Base-by-base conservation (phyloP, 35 echinoderm and acorn worm species). In the Stichopus chloronotus region DNA sequence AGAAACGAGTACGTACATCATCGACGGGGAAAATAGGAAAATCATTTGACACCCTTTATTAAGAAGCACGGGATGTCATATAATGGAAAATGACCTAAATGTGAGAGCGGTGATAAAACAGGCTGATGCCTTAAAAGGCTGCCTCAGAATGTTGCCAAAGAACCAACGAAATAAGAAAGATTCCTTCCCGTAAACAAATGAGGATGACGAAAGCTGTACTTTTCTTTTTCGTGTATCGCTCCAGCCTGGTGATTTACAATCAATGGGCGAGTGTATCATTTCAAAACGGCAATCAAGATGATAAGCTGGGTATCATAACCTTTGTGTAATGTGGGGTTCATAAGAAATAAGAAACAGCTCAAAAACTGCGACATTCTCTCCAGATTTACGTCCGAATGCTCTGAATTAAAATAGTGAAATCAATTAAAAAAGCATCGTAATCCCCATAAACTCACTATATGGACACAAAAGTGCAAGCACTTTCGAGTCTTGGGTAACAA, bases 321-420 rank as follows among this genome's bases (percentile, higher is more conserved):
- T 72, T n/a, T 20, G 22, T 72, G 69, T 72, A 72, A 72, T n/a
- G 17, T 20, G 22, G 69, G 22, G 69, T 72, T n/a, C 69, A 72
- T 72, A 72, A 72, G 22, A 72, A 16, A 72, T n/a, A 20, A 6
- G 22, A 72, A n/a, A 72, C 13, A n/a, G 13, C 6, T 72, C 16
- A 6, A 72, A 72, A n/a, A 72, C 13, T 72, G 13, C 6, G 17
- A 72, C 69, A 72, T 72, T 72, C 69, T 72, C 69, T 72, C 69
- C 69, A 72, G 69, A 72, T 72, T 72, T 72, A 72, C 17, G 69
- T 72, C 17, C 69, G 69, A 72, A 72, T 72, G 69, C 69, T 72
- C 69, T 14, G 69, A 72, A 72, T 72, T 72, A 72, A 72, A 72
- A 72, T 72, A 72, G 69, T 72, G 69, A n/a, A 72, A 72, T 72